Conservation (phyloP, 2,888 invertebrate species). For the Caenorhabditis sp. region DNA sequence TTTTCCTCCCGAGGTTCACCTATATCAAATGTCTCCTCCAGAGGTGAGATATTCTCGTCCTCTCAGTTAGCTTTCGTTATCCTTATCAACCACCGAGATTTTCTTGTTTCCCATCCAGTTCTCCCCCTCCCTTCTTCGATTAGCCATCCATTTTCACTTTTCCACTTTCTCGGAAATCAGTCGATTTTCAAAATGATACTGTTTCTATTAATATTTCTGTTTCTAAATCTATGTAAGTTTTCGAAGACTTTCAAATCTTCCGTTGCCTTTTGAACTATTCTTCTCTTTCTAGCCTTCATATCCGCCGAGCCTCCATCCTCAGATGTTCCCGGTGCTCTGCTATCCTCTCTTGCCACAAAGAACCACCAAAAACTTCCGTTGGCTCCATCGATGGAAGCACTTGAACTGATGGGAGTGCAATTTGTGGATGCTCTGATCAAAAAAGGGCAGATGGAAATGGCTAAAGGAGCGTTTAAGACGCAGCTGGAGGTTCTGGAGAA, state of each 20-base stretch:
- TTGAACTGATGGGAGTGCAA: conserved; percentile 64
- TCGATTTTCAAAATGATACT: conserved; percentile 18
- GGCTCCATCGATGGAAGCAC: conserved; percentile 53
- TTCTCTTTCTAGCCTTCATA: conserved; percentile 9
- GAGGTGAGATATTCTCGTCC: conserved; percentile 37
- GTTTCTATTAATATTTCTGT: conserved; percentile 26
- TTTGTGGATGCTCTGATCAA: conserved; percentile 78
- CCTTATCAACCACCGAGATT: conserved; percentile 24
- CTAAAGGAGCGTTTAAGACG: conserved; percentile 79
- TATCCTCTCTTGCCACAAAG: conserved; percentile 30
- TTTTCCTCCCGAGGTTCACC: conserved; percentile 7
- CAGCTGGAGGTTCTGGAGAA: conserved; percentile 79
- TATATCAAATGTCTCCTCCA: conserved; percentile 10
- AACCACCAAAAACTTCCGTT: conserved; percentile 41
- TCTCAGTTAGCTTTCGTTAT: conserved; percentile 16
- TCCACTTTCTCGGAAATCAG: background rate
- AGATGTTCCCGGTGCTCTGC: conserved; percentile 21
- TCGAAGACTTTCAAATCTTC: too few relatives aligned
- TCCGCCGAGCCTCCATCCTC: conserved; percentile 13
- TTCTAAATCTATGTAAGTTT: conserved; percentile 29
- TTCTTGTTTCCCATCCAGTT: conserved; percentile 50
- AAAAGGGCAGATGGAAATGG: conserved; percentile 80
- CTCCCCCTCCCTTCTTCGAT: background rate
- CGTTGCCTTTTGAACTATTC: background rate
- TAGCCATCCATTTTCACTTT: conserved; percentile 11